Evolutionary conservation across 2,113 vertebrate genomes (phyloP).

Genomic region (Geothlypis trichas): DNA sequence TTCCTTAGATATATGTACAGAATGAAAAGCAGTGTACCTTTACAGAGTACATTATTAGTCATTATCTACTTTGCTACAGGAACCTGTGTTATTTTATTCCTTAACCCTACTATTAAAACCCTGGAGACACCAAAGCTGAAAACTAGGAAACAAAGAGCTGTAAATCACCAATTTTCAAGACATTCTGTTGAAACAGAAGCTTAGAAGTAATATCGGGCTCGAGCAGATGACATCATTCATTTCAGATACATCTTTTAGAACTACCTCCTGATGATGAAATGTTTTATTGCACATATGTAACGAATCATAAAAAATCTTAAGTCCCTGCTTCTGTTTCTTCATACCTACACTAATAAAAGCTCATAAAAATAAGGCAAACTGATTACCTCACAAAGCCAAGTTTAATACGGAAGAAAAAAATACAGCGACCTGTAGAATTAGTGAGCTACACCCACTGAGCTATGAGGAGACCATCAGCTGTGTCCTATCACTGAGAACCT

Average conservation of each 20-base stretch:
- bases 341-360: neutral
- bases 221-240: neutral
- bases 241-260: neutral
- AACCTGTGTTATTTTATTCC: neutral
- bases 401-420: neutral
- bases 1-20: neutral
- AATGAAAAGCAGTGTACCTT: neutral
- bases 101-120: neutral
- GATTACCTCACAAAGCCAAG: neutral
- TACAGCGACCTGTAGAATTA: fast-evolving
- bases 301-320: neutral
- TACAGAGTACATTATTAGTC: neutral
- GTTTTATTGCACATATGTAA: neutral
- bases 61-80: neutral
- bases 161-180: neutral
- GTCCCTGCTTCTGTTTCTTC: neutral
- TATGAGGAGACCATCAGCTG: neutral
- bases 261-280: neutral
- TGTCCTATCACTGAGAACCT: fast-evolving
- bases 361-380: neutral
- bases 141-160: neutral
- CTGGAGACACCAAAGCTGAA: neutral
- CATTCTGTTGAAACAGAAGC: neutral
- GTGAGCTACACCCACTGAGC: neutral
- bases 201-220: neutral